Evolutionary conservation across 2,113 vertebrate genomes (phyloP).

Genomic region (Beaufortia kweichowensis): DNA sequence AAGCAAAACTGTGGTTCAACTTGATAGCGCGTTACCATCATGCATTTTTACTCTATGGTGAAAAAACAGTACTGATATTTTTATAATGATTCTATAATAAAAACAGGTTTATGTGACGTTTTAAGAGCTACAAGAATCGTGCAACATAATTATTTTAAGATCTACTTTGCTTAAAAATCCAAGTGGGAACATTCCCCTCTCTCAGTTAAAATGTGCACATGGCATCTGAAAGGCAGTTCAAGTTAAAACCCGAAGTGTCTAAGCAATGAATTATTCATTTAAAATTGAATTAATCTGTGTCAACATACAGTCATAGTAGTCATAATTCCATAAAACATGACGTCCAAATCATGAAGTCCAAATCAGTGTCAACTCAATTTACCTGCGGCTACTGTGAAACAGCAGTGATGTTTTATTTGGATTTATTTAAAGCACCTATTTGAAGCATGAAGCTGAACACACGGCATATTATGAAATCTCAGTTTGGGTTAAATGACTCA

Average conservation of each 20-base stretch:
- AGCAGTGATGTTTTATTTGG: slow-evolving; percentile 28
- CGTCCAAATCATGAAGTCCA: too few relatives aligned
- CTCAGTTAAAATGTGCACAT: too few relatives aligned
- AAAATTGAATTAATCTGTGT: slow-evolving; percentile 12
- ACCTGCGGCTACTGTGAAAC: slow-evolving; percentile 22
- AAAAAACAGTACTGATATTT: too few relatives aligned
- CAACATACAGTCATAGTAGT: slow-evolving; percentile 10
- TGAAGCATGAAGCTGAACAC: not conserved
- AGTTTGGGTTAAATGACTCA: slow-evolving; percentile 39
- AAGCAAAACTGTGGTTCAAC: too few relatives aligned
- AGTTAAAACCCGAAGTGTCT: not conserved
- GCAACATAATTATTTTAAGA: too few relatives aligned
- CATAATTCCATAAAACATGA: not conserved
- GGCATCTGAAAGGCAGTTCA: not conserved
- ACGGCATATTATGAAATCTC: slow-evolving; percentile 31
- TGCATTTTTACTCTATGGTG: too few relatives aligned
- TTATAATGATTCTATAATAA: too few relatives aligned
- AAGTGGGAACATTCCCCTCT: too few relatives aligned
- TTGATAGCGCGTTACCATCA: too few relatives aligned
- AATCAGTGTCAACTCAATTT: not conserved
- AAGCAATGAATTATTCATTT: not conserved
- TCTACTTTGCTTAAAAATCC: too few relatives aligned
- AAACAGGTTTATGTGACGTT: too few relatives aligned
- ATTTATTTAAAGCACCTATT: not conserved
- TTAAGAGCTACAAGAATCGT: too few relatives aligned